Base-by-base conservation (phyloP, 1,140 invertebrate species). In the Parapsyche elsis region DNA sequence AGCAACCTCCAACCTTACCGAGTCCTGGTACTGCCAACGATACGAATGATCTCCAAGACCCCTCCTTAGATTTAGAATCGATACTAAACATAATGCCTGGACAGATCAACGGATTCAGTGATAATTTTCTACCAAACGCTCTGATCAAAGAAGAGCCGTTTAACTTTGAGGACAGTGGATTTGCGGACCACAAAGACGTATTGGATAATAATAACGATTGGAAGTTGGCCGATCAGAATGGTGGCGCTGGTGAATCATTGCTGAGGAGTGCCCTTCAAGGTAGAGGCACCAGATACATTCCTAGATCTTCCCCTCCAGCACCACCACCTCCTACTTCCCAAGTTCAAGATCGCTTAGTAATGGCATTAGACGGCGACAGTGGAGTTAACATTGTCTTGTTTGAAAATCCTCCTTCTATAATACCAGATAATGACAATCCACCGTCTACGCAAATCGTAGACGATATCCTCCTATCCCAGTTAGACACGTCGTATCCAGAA, bases 211-310 rank as follows among this genome's bases (percentile, higher is more conserved):
- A 95, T 85, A 94, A 95, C 87, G 93, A 94, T 84, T 94, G 93
- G 94, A 94, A 94, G 84, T 88, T 93, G 74, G 91, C 92, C 0
- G 92, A 94, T 84, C 91, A 93, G 85, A 94, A 94, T 85, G 88
- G 88, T 19, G 87, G 91, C 53, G 89, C 90, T n/a, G 89, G 90
- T n/a, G 94, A 95, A 83, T 95, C 94, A 24, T 86, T 96, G 71
- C 86, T 96, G 79, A 88, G 95, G 81, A 95, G 93, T 85, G 95
- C 95, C 9, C 89, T 96, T 23, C 94, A 95, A 85, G 95, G 95
- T 85, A 92, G 90, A 89, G 89, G 86, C 74, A 91, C 88, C 83
- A 88, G 88, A 85, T 93, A 92, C 88, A 92, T 87, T 86, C 88
- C 85, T 84, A 86, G 84, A 84, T 86, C 26, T 30, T 89, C 84